phyloP scores from a whole-genome alignment of 1,140 invertebrate species.

The Leptoteleia sp. region DNA sequence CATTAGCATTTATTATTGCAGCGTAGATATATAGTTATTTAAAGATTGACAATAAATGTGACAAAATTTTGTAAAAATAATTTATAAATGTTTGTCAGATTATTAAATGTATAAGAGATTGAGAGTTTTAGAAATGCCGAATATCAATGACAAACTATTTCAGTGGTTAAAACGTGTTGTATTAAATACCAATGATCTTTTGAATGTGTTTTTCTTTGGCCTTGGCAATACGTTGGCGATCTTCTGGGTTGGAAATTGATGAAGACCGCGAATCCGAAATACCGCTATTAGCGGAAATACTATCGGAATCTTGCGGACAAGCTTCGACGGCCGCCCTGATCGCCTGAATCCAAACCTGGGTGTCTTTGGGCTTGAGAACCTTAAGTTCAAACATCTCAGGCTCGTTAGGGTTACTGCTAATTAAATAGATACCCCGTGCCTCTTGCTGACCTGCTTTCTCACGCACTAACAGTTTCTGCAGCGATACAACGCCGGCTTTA shows the following conservation, averaged over 20 bases:
- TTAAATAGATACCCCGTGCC: constrained; percentile 92
- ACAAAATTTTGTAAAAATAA: too few species aligned
- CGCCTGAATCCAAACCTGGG: constrained; percentile 92
- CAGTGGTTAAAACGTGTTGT: too few species aligned
- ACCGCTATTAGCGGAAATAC: constrained; percentile 70
- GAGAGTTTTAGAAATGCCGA: too few species aligned
- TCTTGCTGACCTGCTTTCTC: constrained; percentile 94
- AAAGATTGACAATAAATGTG: too few species aligned
- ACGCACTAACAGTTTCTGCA: constrained; percentile 94
- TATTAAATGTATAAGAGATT: too few species aligned
- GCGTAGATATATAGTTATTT: too few species aligned
- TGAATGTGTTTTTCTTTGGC: constrained; percentile 87
- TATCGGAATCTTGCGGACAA: constrained; percentile 85
- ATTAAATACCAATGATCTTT: constrained; percentile 86
- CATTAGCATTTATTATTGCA: too few species aligned
- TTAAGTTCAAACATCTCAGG: constrained; percentile 98
- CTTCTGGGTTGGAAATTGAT: constrained; percentile 85
- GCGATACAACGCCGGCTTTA: constrained; percentile 94
- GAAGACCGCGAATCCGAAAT: constrained; percentile 73
- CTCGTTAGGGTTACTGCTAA: constrained; percentile 91
- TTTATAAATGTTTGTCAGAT: too few species aligned
- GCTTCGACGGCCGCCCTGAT: constrained; percentile 88
- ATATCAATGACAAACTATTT: too few species aligned
- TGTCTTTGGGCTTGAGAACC: constrained; percentile 93
- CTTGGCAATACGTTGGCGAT: constrained; percentile 86